Conservation (phyloP, 64 coral and sea anemone species). For the Catalaphyllia jardinei region DNA sequence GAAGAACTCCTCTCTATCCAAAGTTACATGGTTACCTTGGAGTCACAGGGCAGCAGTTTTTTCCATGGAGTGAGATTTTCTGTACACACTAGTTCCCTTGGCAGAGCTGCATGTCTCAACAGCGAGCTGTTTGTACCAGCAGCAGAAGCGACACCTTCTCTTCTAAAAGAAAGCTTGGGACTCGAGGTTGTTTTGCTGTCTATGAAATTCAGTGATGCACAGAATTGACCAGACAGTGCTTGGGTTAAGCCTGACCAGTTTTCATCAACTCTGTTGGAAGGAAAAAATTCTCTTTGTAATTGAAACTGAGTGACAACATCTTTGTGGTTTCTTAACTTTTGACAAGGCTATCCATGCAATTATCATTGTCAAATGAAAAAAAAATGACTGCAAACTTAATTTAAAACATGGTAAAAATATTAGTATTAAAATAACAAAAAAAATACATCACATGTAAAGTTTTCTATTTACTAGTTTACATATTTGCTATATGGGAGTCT, state of each 20-base stretch:
- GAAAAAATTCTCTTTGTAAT: neutral
- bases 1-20: neutral
- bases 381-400: too few species aligned
- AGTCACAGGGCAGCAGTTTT: slow-evolving; percentile 95
- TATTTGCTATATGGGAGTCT: too few species aligned
- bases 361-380: too few species aligned
- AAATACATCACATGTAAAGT: too few species aligned
- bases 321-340: too few species aligned
- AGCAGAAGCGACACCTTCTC: slow-evolving; percentile 68
- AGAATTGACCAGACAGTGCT: slow-evolving; percentile 95
- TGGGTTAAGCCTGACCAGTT: slow-evolving; percentile 95
- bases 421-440: too few species aligned
- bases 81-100: slow-evolving; percentile 92
- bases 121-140: slow-evolving; percentile 45
- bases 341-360: too few species aligned
- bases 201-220: slow-evolving; percentile 97
- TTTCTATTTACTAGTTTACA: too few species aligned
- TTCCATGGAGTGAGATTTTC: slow-evolving; percentile 99
- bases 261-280: slow-evolving; percentile 75
- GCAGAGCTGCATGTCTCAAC: slow-evolving; percentile 80
- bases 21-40: slow-evolving; percentile 50
- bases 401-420: too few species aligned
- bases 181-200: slow-evolving; percentile 81
- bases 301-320: too few species aligned
- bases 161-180: slow-evolving; percentile 83